Percentiles rank a stretch among this genome's conserved stretches.
These are phyloP conservation scores for Drosophila nr. perissopoda DNA, from an alignment of 2,888 invertebrate species.

Conservation along the genomic window DNA sequence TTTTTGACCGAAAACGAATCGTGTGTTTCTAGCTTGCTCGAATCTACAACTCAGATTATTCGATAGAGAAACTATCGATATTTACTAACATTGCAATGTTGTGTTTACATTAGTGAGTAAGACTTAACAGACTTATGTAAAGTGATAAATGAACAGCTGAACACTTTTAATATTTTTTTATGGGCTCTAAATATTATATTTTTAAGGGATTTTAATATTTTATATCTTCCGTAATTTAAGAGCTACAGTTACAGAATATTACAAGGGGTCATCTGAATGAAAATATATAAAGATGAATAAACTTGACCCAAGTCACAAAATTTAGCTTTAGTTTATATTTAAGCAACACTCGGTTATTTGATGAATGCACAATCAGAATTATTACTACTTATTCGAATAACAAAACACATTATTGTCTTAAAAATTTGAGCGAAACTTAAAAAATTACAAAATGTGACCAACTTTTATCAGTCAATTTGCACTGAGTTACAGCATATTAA, in stretches of 20 bases:
- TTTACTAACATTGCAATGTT: too few species aligned
- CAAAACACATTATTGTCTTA: not conserved
- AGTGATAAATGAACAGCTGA: too few species aligned
- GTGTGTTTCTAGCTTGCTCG: too few species aligned
- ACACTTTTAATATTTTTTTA: too few species aligned
- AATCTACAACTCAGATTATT: too few species aligned
- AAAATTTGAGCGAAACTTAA: not conserved
- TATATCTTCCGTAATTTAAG: not conserved
- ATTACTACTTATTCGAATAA: not conserved
- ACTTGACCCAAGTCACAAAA: not conserved
- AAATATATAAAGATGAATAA: not conserved
- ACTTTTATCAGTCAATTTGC: not conserved
- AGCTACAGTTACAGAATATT: not conserved
- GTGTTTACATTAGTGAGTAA: too few species aligned
- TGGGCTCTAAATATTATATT: not conserved
- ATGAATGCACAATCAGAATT: not conserved
- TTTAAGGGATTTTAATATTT: too few species aligned
- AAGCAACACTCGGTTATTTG: not conserved
- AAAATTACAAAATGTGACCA: not conserved
- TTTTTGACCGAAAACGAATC: too few species aligned
- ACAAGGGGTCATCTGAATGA: too few species aligned
- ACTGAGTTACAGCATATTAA: not conserved
- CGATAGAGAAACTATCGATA: too few species aligned
- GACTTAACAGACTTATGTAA: too few species aligned
- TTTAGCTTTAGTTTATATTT: not conserved